Percentiles rank a stretch among this genome's conserved stretches.
Conservation (phyloP, 2,113 vertebrate genomes). For the Cynocephalus volans region DNA sequence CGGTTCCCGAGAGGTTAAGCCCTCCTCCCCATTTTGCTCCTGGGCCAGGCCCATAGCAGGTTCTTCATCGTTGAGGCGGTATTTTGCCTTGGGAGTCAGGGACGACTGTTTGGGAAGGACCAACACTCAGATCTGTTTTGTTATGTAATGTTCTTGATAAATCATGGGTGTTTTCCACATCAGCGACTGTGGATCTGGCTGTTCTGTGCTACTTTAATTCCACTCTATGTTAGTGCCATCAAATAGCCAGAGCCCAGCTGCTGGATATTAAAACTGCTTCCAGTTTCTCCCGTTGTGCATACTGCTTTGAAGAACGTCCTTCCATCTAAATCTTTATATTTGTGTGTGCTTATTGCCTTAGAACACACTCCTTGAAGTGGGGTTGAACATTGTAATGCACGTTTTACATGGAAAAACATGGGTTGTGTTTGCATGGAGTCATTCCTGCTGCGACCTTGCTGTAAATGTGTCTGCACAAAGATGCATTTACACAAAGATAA, state of each 20-base stretch:
- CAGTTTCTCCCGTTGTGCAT: neutral
- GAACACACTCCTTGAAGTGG: neutral
- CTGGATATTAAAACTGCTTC: neutral
- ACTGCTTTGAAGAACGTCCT: neutral
- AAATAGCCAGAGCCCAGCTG: neutral
- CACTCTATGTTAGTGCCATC: neutral
- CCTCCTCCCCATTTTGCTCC: no score
- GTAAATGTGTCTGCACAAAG: no score
- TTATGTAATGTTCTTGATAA: neutral
- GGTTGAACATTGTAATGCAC: neutral
- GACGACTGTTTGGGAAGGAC: neutral
- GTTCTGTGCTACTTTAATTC: neutral
- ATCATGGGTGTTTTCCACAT: neutral
- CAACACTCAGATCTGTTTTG: neutral
- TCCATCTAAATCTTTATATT: neutral
- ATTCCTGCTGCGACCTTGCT: neutral
- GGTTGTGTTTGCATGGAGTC: neutral
- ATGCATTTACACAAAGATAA: no score
- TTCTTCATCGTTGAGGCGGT: no score
- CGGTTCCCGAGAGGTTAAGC: neutral
- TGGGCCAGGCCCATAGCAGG: neutral
- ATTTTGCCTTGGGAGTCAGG: fast-evolving
- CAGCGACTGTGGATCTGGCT: neutral
- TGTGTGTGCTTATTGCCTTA: neutral
- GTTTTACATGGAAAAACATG: neutral